Conservation (phyloP, 2,797 vertebrate species). For the Myripristis jacobus region DNA sequence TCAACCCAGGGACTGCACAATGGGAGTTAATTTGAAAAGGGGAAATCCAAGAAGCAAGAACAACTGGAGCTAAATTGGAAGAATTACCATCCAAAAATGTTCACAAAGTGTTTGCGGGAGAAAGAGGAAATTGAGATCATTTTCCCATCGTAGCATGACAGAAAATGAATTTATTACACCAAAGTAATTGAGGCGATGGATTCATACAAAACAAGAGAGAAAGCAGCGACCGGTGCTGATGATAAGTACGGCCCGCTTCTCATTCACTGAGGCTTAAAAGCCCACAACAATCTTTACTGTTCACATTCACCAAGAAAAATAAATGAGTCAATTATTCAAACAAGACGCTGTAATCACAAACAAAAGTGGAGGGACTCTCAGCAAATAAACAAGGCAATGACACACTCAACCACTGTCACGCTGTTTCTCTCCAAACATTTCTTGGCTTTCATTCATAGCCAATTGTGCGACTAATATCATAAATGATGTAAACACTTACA, state of each 20-base stretch:
- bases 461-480: not conserved
- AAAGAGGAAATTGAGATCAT: not conserved
- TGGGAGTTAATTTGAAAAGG: not conserved
- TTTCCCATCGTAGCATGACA: conserved; percentile 1
- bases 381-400: not conserved
- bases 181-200: not conserved
- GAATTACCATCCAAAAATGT: not conserved
- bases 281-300: not conserved
- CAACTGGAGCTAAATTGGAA: not conserved
- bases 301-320: not conserved
- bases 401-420: not conserved
- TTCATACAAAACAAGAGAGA: not conserved
- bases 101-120: not conserved
- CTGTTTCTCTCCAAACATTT: not conserved
- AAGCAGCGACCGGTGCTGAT: not conserved
- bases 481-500: not conserved
- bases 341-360: not conserved
- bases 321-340: conserved; percentile 3
- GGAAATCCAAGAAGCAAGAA: not conserved
- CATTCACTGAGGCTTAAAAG: not conserved
- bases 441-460: not conserved
- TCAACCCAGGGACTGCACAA: not conserved
- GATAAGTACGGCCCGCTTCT: not conserved
- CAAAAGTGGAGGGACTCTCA: not conserved
- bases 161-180: not conserved